Base-by-base conservation (phyloP, 2,113 vertebrate genomes). In the Ptyas mucosa region DNA sequence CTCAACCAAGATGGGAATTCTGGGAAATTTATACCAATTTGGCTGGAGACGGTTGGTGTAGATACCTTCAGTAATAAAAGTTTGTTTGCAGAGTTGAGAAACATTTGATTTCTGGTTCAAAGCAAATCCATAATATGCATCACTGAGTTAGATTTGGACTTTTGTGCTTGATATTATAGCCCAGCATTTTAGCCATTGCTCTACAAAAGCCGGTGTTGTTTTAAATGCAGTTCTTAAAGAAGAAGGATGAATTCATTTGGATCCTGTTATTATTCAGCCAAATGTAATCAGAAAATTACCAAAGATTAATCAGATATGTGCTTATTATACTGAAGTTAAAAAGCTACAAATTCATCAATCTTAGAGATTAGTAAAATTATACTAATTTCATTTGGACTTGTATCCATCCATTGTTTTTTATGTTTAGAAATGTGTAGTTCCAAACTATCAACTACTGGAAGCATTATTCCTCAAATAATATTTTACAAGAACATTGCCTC, bases 281-380 rank as follows among this genome's bases (percentile, higher is more conserved):
- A 89, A 92, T 58, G 85, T 58, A 89, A 92, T 88, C 92, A 89
- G 89, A 89, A 88, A 92, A 89, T 89, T n/a, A 57, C 51, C 43
- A 89, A 85, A 89, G 58, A 53, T 53, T 46, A 10, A 85, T 85
- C 24, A 52, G 53, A 20, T 54, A 85, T 51, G 14, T 54, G 51
- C 39, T 57, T n/a, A 85, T 92, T 89, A 85, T 69, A 85, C 49
- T 34, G 15, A 85, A 49, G 26, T 20, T 21, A 49, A 89, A 85
- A 51, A 51, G 29, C 43, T 54, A 85, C 88, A 85, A 21, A 11
- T 57, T 46, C 64, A 85, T 64, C 69, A 89, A 57, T 10, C 53
- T 23, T 89, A 89, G 87, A 24, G 46, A 89, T 89, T 92, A 92
- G 92, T 46, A 92, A 92, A 81, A 46, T 92, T 34, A 24, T 57